Evolutionary conservation across 2,888 invertebrate genomes (phyloP).

Genomic region (Dicroscelio sp.): DNA sequence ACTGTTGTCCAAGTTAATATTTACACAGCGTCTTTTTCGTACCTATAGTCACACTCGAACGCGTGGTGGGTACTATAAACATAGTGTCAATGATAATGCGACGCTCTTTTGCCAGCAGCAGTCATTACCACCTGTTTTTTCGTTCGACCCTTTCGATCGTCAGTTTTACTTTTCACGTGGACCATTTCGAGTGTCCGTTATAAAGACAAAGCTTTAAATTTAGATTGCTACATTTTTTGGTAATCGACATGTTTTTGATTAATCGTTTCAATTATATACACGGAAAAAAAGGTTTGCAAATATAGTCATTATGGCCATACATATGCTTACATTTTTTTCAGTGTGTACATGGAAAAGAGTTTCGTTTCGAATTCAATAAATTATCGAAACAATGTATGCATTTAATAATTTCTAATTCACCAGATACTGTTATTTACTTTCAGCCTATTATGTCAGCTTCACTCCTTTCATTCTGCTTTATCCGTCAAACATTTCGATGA

Average conservation of each 20-base stretch:
- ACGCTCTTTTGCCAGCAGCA: slow-evolving; percentile 80
- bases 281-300: too few species aligned
- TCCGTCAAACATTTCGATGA: not conserved
- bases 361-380: too few species aligned
- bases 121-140: slow-evolving; percentile 81
- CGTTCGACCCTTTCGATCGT: slow-evolving; percentile 37
- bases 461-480: not conserved
- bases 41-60: slow-evolving; percentile 78
- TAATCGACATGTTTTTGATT: too few species aligned
- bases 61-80: slow-evolving; percentile 79
- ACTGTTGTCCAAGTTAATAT: slow-evolving; percentile 91
- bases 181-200: too few species aligned
- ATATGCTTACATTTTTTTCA: too few species aligned
- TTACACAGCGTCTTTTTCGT: slow-evolving; percentile 89
- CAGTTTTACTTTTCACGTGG: slow-evolving; percentile 36
- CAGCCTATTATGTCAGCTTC: not conserved
- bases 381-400: too few species aligned
- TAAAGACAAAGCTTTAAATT: too few species aligned
- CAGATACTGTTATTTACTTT: not conserved
- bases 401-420: not conserved
- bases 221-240: too few species aligned
- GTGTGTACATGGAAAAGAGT: too few species aligned
- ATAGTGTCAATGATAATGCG: slow-evolving; percentile 80
- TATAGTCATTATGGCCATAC: too few species aligned
- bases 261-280: too few species aligned